Percentiles rank a stretch among this genome's conserved stretches.
phyloP scores from a whole-genome alignment of 2,113 vertebrate species.

The Channa maculata region DNA sequence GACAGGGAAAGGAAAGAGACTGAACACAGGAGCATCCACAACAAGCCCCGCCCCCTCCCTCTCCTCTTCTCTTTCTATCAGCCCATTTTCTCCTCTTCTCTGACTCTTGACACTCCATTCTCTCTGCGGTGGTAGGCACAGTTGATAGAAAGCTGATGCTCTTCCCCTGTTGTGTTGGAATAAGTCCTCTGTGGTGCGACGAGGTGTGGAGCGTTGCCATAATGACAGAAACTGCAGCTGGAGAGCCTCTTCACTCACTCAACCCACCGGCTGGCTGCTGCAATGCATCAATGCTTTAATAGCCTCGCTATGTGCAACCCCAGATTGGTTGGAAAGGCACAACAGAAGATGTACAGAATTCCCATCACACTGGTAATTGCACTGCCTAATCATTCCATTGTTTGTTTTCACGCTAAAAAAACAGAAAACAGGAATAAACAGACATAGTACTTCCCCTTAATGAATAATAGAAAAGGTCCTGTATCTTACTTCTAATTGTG shows the following conservation, averaged over 20 bases:
- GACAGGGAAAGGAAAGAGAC: slow-evolving; percentile 20
- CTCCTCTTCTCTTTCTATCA: slow-evolving; percentile 45
- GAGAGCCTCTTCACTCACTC: slow-evolving; percentile 66
- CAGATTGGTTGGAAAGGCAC: slow-evolving; percentile 55
- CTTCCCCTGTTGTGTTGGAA: slow-evolving; percentile 66
- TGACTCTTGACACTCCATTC: slow-evolving; percentile 67
- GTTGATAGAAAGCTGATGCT: slow-evolving; percentile 69
- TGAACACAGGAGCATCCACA: slow-evolving; percentile 39
- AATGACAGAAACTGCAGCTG: slow-evolving; percentile 70
- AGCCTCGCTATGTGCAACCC: slow-evolving; percentile 10
- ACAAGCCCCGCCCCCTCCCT: slow-evolving; percentile 54
- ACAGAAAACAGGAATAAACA: too few relatives aligned
- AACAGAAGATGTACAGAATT: slow-evolving; percentile 39
- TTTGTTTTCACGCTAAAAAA: too few relatives aligned
- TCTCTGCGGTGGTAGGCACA: slow-evolving; percentile 49
- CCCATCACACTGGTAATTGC: slow-evolving; percentile 35
- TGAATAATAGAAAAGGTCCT: too few relatives aligned
- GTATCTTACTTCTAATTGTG: background rate
- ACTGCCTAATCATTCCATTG: slow-evolving; percentile 32
- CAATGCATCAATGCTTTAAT: slow-evolving; percentile 70
- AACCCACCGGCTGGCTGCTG: slow-evolving; percentile 61
- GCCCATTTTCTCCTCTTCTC: slow-evolving; percentile 57
- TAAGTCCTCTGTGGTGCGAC: slow-evolving; percentile 67
- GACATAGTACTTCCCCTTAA: too few relatives aligned
- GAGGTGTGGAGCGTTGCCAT: slow-evolving; percentile 66